Base-by-base conservation (phyloP, 2,888 invertebrate species). In the Pyrrhia umbra region DNA sequence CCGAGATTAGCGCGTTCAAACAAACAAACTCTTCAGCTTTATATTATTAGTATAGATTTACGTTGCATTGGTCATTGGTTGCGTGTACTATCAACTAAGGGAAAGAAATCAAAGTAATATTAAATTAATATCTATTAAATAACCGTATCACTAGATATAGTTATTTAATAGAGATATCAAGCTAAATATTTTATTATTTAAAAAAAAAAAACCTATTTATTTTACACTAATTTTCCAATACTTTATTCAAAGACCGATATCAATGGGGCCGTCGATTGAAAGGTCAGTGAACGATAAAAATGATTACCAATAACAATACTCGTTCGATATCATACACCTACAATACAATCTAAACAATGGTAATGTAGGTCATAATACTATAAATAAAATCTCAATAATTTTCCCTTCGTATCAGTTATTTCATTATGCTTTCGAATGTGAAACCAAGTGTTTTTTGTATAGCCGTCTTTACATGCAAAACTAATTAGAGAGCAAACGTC, bases 401-500 rank as follows among this genome's bases (percentile, higher is more conserved):
- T 68, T 67, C 57, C 50, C 55, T 75, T 77, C 68, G 62, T 75
- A 69, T 63, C 71, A 68, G 76, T 75, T 74, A 78, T 67, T 80
- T 77, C 75, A 83, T 80, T 81, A 65, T 84, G 86, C 92, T 93
- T 92, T 92, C 91, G 82, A 89, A 89, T 87, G 88, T 86, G 88
- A 91, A 90, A 90, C 75, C 78, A 68, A 81, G 79, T 82, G 77
- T 82, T 88, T 88, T 88, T 88, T 85, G 76, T 81, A 76, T 78
- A 81, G 72, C 75, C 68, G 72, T 82, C 84, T 87, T 84, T 88
- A 88, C 93, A 92, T 92, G 93, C 93, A 92, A 90, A 92, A 87
- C 88, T 90, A 91, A 92, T 93, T 90, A 91, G 70, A 73, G 73
- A 75, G 73, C 61, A 52, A 50, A 40, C 73, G 39, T 67, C 75